phyloP scores from a whole-genome alignment of 1,140 invertebrate genomes.

The Mamestra configurata region DNA sequence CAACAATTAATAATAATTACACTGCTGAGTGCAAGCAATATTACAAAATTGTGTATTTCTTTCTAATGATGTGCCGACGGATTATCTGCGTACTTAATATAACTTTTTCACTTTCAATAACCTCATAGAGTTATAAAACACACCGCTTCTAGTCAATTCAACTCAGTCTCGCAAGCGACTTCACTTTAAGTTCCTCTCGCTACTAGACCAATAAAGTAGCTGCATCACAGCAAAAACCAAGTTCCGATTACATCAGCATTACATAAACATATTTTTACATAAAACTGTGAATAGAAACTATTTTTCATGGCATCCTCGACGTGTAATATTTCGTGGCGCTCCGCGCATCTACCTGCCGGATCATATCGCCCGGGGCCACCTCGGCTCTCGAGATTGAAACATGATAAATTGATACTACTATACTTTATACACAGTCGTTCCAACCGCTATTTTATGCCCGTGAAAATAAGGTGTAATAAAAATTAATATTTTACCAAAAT shows the following conservation, averaged over 20 bases:
- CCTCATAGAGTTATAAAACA: too few species aligned
- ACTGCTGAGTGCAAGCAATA: too few species aligned
- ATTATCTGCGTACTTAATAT: too few species aligned
- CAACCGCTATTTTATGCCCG: slow-evolving; percentile 59
- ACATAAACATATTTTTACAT: slow-evolving; percentile 44
- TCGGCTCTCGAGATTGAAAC: slow-evolving; percentile 65
- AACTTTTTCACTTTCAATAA: too few species aligned
- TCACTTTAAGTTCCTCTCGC: background rate
- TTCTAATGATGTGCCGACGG: too few species aligned
- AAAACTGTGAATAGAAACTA: slow-evolving; percentile 47
- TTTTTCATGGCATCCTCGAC: slow-evolving; percentile 48
- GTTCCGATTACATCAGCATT: slow-evolving; percentile 25
- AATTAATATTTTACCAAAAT: slow-evolving; percentile 67
- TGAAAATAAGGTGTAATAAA: slow-evolving; percentile 68
- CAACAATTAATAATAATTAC: too few species aligned
- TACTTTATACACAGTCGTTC: slow-evolving; percentile 53
- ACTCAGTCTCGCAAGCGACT: background rate
- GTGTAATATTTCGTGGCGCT: slow-evolving; percentile 50
- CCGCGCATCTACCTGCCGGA: slow-evolving; percentile 30
- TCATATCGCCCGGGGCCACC: slow-evolving; percentile 33
- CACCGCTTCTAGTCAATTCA: too few species aligned
- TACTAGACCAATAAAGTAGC: background rate
- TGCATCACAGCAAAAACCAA: background rate
- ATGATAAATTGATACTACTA: slow-evolving; percentile 71
- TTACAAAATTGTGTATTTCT: too few species aligned